Base-by-base conservation (phyloP, 2,797 vertebrate species). In the Sphenodon punctatus region DNA sequence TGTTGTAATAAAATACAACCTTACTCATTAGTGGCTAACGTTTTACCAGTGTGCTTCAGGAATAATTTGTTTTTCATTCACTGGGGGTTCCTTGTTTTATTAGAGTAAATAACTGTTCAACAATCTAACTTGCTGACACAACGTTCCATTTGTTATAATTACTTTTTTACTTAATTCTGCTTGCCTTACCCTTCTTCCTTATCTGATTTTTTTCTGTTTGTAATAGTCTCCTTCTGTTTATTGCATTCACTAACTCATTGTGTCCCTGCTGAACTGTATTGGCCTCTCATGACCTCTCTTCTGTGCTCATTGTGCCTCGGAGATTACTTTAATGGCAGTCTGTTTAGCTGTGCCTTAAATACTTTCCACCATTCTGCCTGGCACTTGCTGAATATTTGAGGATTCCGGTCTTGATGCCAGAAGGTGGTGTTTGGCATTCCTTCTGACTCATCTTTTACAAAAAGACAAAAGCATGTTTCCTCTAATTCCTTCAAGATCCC, bases 391-490 rank as follows among this genome's bases (percentile, higher is more conserved):
- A 8, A 20, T 90, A 71, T 89, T 88, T 88, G 80, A 71, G 78
- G 67, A 78, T 65, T 72, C 75, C 48, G 53, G 51, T 58, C 49
- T 51, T 79, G 66, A 79, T 77, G 66, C 73, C 80, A 56, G 19
- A 60, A 38, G 53, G 74, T 51, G 63, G 71, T 48, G 63, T 19
- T 45, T 87, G 86, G 87, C 87, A 74, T 46, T 67, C 41, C 42
- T 65, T 84, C 89, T 86, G 85, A 87, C 55, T 10, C 32, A 1
- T 0, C 49, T 81, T 88, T 82, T 79, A 30, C 63, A 46, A 71
- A 64, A 88, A 82, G 11, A 41, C 17, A 10, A 42, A 48, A 58
- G 25, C 4, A 14, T 10, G 43, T 17, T 45, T 45, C 45, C 19
- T 45, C 43, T 45, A 19, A 45, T 88, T 79, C 48, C 34, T 46